These are phyloP conservation scores for Borostomias antarcticus DNA, from an alignment of 2,797 vertebrate species.

Conservation along the genomic window DNA sequence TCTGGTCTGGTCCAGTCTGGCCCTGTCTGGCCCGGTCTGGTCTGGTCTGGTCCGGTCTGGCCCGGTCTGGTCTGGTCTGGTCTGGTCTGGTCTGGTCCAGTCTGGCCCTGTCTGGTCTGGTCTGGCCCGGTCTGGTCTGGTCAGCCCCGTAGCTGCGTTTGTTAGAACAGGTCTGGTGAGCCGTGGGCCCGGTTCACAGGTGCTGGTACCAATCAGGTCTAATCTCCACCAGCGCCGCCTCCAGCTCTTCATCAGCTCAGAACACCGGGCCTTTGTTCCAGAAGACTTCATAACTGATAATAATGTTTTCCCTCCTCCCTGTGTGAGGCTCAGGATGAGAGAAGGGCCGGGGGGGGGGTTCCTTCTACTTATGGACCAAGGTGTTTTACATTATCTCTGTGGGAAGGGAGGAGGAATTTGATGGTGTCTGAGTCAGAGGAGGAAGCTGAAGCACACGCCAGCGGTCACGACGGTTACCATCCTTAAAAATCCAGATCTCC, in stretches of 20 bases:
- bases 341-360: constrained; percentile 25
- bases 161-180: neutral
- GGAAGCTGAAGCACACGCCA: constrained; percentile 40
- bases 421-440: constrained; percentile 16
- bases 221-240: constrained; percentile 28
- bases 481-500: constrained; percentile 48
- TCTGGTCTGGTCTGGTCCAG: too few species aligned
- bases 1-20: too few species aligned
- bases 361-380: constrained; percentile 54
- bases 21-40: too few species aligned
- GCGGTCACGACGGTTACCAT: constrained; percentile 34
- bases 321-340: constrained; percentile 17
- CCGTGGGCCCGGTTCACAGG: constrained; percentile 16
- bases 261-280: constrained; percentile 60
- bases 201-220: constrained; percentile 46
- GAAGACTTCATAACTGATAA: constrained; percentile 46
- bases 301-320: constrained; percentile 47
- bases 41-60: too few species aligned
- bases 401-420: constrained; percentile 23
- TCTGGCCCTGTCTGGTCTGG: too few species aligned
- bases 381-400: constrained; percentile 63
- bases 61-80: too few species aligned
- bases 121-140: neutral
- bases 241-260: constrained; percentile 19
- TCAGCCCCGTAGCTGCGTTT: neutral